Conservation (phyloP, 2,113 vertebrate genomes). For the Tympanuchus pallidicinctus region DNA sequence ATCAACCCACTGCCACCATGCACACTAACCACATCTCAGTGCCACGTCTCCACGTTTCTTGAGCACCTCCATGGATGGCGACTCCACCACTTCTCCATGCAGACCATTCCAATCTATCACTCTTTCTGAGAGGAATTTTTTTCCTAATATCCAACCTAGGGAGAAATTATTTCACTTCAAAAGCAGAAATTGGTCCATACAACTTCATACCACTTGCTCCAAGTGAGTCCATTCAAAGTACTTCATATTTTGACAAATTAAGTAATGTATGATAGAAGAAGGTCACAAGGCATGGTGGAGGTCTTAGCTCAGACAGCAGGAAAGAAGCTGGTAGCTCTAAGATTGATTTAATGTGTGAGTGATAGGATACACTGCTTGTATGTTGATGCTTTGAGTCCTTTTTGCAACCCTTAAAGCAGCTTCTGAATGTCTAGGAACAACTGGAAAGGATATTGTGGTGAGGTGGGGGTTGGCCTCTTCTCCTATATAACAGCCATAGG, state of each 20-base stretch:
- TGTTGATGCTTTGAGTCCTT: background rate
- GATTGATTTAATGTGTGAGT: background rate
- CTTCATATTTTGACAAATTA: background rate
- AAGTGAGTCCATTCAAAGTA: background rate
- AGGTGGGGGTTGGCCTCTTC: no score
- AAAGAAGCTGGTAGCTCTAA: background rate
- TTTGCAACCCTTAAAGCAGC: background rate
- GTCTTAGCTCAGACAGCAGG: background rate
- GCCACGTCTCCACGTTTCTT: no score
- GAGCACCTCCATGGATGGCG: no score
- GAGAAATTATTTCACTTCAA: background rate
- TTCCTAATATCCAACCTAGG: background rate
- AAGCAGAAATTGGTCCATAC: background rate
- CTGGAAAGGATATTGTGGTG: no score
- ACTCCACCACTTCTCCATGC: no score
- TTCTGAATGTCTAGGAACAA: background rate
- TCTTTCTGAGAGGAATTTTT: no score
- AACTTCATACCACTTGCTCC: background rate
- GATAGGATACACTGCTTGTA: background rate
- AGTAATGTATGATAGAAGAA: background rate
- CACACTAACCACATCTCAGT: no score
- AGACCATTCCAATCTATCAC: no score
- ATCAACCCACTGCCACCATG: no score
- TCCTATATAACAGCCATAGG: no score
- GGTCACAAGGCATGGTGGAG: background rate